Evolutionary conservation across 2,888 invertebrate genomes (phyloP), one percentile per base, ranked within the genome.

Genomic region (Trachelus stipa): DNA sequence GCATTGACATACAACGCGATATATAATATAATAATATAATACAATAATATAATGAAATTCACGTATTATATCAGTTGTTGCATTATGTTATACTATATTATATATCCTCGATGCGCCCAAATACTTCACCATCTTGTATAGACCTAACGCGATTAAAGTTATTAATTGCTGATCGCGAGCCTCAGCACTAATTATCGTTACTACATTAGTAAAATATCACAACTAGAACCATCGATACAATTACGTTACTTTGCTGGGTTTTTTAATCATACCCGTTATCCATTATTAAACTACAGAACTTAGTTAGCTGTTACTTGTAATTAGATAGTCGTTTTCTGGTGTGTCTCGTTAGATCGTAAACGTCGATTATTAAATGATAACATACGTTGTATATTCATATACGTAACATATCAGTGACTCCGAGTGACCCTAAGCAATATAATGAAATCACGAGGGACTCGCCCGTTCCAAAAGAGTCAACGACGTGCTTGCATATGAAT

Each of bases 161-260:
- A 56, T 56, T 56, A 23, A 56, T 56, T 56, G 9, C 56, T 9
- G 56, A 56, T 56, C 23, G 56, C 56, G 56, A 23, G 23, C 56
- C 23, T 56, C 56, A 9, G 23, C 56, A 6, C 23, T 56, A 56
- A 23, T 23, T 89, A 86, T 85, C 85, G 73, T 81, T 75, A 79
- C 81, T 82, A 82, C 79, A 85, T 88, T 85, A 88, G 83, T 90
- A 89, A 90, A 90, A 90, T 91, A 91, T 91, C 91, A 90, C 90
- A 90, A 90, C 90, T 91, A 90, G 90, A 90, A 90, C 89, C 89
- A 90, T 88, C 86, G 87, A 89, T 87, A 88, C 87, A 86, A 81
- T 88, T 89, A 88, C 85, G 85, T 84, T 87, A 88, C 84, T 85
- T 85, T 56, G 56, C 23, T 56, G 56, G 56, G 23, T 15, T 40